A percentile compares a stretch with the other conserved stretches of the same genome.
Evolutionary conservation across 2,888 invertebrate genomes (phyloP).

Genomic region (Cynaeus angustus): DNA sequence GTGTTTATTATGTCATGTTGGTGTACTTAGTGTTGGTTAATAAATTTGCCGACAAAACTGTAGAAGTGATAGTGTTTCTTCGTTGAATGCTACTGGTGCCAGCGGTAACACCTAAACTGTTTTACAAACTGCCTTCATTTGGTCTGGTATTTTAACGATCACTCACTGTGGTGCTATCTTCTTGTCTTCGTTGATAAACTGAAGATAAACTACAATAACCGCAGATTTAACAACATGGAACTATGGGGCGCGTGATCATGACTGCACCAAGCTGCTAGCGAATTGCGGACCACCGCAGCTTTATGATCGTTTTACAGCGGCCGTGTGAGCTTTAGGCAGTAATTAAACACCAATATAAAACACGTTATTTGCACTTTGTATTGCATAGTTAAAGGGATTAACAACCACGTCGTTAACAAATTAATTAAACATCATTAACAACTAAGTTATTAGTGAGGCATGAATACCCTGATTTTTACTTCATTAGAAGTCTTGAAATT

Average conservation of each 20-base stretch:
- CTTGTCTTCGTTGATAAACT: conserved; percentile 4
- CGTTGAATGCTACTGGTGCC: not conserved
- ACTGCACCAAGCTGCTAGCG: conserved; percentile 37
- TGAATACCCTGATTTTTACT: not conserved
- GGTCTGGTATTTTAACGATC: conserved; percentile 1
- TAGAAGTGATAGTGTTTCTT: not conserved
- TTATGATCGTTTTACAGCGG: conserved; percentile 55
- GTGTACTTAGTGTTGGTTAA: conserved; percentile 5
- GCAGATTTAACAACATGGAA: conserved; percentile 33
- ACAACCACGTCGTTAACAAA: conserved; percentile 47
- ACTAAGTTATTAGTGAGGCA: not conserved
- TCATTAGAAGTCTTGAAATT: not conserved
- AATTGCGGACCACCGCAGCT: conserved; percentile 56
- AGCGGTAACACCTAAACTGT: too few relatives aligned
- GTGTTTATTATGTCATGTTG: conserved; percentile 46
- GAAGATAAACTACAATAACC: conserved; percentile 32
- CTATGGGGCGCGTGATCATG: conserved; percentile 48
- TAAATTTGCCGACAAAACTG: conserved; percentile 7
- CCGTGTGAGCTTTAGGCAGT: conserved; percentile 54
- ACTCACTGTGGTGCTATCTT: not conserved
- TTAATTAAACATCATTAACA: conserved; percentile 20
- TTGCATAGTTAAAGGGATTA: conserved; percentile 51
- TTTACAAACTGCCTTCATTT: not conserved
- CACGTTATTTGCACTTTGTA: conserved; percentile 61
- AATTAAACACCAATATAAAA: conserved; percentile 62